Base-by-base conservation (phyloP, 2,113 vertebrate species). In the Tragelaphus imberbis region DNA sequence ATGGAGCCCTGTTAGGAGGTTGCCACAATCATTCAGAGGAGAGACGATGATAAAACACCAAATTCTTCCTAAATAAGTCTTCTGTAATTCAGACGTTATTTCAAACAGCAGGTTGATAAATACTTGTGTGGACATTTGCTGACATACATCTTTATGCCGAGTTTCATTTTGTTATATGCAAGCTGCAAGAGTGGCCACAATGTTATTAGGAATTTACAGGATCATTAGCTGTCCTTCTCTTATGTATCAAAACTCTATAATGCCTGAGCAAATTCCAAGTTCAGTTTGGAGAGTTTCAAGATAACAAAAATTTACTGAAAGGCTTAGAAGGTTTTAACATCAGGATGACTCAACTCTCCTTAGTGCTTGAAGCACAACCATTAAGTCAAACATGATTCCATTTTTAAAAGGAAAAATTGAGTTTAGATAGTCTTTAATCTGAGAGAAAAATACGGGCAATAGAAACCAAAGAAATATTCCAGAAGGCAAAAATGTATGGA, bases 131-230 rank as follows among this genome's bases (percentile, higher is more conserved):
- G 97, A 97, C 97, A 95, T 96, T 96, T 98, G 91, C 95, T 98
- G 98, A 65, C 27, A 59, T 92, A 88, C 71, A 79, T 97, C 94
- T 88, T 97, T 94, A 61, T 0, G 0, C 71, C 81, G 3, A 88
- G 27, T 97, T 97, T 97, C 96, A 65, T 97, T 97, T 87, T 81
- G 75, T 85, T 95, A 97, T 97, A 98, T 98, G 97, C 97, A 97
- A 98, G 97, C 88, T 47, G 63, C 56, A 51, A 63, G 55, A 84
- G 44, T 8, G 75, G 55, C 61, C 91, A 91, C 77, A 36, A 87
- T 4, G 59, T 97, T 97, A 98, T 91, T 94, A 96, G 75, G 95
- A 86, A 98, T 95, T 98, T 97, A 97, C 25, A 94, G 97, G 94
- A 97, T 95, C 97, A 59, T 98, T 96, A 97, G 96, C 87, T 97